Percentiles rank a stretch among this genome's conserved stretches.
phyloP scores from a whole-genome alignment of 2,797 vertebrate genomes.

The Mergus octosetaceus region DNA sequence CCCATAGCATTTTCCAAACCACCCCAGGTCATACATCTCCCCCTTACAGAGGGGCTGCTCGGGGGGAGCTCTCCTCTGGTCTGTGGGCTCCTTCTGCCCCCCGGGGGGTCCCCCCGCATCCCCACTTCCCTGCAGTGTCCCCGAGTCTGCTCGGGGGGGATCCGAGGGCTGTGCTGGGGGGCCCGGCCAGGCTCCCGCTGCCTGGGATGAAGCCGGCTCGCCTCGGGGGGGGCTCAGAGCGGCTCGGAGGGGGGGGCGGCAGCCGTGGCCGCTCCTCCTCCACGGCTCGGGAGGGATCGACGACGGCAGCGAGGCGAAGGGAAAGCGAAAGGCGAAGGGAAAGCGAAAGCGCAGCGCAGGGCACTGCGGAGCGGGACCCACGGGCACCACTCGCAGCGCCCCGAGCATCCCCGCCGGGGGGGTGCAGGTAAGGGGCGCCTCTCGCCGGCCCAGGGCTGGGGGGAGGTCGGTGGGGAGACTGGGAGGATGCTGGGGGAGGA shows the following conservation, averaged over 20 bases:
- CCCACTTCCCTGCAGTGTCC: too few relatives aligned
- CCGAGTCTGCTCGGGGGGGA: too few relatives aligned
- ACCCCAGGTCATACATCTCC: rapidly evolving
- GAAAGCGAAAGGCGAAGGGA: conserved; percentile 56
- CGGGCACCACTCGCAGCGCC: not conserved
- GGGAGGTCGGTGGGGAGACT: not conserved
- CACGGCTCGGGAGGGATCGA: not conserved
- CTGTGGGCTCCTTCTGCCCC: rapidly evolving
- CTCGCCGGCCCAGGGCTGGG: not conserved
- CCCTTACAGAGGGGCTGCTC: not conserved
- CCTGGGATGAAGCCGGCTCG: too few relatives aligned
- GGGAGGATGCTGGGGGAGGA: too few relatives aligned
- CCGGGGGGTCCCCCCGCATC: rapidly evolving
- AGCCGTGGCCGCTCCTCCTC: not conserved
- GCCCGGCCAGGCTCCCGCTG: too few relatives aligned
- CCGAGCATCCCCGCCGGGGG: not conserved
- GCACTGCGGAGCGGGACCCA: too few relatives aligned
- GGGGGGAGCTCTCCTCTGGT: not conserved
- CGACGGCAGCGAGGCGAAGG: not conserved
- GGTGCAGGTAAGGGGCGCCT: not conserved
- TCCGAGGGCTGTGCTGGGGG: too few relatives aligned
- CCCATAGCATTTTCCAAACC: not conserved
- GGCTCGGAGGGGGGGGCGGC: not conserved
- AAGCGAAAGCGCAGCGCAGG: conserved; percentile 24
- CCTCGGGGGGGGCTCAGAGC: too few relatives aligned